Evolutionary conservation across 1,140 invertebrate genomes (phyloP).

Genomic region (Daktulosphaira vitifoliae): DNA sequence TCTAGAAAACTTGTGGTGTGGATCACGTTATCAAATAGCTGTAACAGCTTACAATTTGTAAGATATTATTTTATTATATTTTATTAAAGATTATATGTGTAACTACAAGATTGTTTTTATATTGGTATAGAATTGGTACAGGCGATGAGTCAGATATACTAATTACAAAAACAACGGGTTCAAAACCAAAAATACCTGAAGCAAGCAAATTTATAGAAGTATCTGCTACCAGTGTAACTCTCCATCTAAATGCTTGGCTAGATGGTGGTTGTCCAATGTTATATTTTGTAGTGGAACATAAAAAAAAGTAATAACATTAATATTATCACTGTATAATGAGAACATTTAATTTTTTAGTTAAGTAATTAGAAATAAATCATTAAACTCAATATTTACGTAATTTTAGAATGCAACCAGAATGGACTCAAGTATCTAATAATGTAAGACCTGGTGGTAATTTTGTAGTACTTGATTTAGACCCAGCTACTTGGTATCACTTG

Average conservation of each 20-base stretch:
- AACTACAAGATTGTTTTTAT: not conserved
- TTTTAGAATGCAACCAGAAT: constrained; percentile 65
- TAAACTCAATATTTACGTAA: too few relatives aligned
- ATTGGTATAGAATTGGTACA: constrained; percentile 64
- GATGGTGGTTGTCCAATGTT: constrained; percentile 92
- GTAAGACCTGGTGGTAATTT: constrained; percentile 84
- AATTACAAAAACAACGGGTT: constrained; percentile 76
- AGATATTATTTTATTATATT: constrained; percentile 37
- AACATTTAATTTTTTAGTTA: not conserved
- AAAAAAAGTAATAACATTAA: constrained; percentile 67
- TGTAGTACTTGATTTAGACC: constrained; percentile 80
- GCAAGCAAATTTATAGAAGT: constrained; percentile 83
- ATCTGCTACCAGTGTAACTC: constrained; percentile 79
- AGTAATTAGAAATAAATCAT: too few relatives aligned
- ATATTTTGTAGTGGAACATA: constrained; percentile 91
- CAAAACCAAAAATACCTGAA: constrained; percentile 80
- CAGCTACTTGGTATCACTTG: constrained; percentile 85
- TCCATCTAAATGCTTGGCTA: constrained; percentile 86
- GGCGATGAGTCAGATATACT: constrained; percentile 78
- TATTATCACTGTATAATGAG: not conserved
- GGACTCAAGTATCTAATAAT: constrained; percentile 87
- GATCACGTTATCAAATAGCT: constrained; percentile 83
- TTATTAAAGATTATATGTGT: too few relatives aligned
- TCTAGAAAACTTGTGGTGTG: constrained; percentile 77
- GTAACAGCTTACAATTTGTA: constrained; percentile 84